Percentiles rank a stretch among this genome's conserved stretches.
These are phyloP conservation scores for Pterocles burchelli DNA, from an alignment of 2,113 vertebrate genomes.

Conservation along the genomic window DNA sequence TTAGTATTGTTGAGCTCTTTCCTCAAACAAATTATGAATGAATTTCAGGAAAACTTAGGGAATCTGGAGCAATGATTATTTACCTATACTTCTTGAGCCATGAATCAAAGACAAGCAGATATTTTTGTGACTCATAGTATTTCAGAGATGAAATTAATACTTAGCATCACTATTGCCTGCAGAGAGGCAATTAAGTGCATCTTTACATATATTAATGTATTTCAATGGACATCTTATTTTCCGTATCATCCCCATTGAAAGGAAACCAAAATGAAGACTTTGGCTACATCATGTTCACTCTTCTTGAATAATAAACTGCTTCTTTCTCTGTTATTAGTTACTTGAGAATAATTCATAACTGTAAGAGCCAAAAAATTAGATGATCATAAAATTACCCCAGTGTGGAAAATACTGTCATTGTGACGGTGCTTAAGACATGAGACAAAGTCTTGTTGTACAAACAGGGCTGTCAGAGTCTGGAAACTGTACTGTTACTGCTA, in stretches of 20 bases:
- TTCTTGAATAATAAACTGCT: background rate
- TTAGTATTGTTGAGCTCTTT: constrained; percentile 23
- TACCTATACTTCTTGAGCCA: background rate
- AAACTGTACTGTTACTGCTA: accelerated
- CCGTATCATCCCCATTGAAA: background rate
- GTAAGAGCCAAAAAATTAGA: background rate
- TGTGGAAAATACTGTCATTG: background rate
- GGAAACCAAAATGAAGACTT: background rate
- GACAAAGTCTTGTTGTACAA: background rate
- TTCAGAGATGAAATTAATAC: background rate
- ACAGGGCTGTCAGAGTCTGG: background rate
- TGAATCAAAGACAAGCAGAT: background rate
- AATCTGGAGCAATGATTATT: background rate
- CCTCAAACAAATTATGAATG: background rate
- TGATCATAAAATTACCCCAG: background rate
- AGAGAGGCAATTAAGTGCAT: background rate
- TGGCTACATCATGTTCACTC: background rate
- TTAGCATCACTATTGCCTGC: background rate
- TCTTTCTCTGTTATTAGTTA: background rate
- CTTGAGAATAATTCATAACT: background rate
- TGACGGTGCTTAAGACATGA: background rate
- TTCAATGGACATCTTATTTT: background rate
- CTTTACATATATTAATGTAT: background rate
- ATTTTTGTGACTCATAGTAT: background rate
- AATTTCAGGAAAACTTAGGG: background rate